phyloP scores from a whole-genome alignment of 2,888 invertebrate genomes.

The Drosophila putrida region DNA sequence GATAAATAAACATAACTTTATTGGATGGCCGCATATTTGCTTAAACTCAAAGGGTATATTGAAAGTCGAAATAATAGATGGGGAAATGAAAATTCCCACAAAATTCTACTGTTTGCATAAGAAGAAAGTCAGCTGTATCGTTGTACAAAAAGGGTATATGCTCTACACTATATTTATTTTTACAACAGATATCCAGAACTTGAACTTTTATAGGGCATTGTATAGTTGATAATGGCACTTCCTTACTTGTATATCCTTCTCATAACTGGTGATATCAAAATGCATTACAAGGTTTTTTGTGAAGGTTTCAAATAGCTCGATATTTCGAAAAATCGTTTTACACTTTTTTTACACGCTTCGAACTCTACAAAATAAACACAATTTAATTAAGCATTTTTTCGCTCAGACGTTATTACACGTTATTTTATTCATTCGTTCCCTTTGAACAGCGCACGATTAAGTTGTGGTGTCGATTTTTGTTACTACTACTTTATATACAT shows the following conservation, averaged over 20 bases:
- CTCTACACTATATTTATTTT: background rate
- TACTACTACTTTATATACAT: no score
- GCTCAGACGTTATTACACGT: no score
- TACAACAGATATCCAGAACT: background rate
- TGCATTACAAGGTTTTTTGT: slow-evolving; percentile 1
- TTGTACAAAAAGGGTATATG: background rate
- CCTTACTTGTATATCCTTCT: background rate
- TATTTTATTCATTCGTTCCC: no score
- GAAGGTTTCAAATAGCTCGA: background rate
- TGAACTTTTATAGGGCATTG: background rate
- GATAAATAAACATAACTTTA: slow-evolving; percentile 39
- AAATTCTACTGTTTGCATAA: no score
- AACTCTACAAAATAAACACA: background rate
- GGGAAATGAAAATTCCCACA: background rate
- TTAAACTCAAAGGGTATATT: background rate
- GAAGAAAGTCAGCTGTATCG: background rate
- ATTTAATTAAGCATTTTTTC: slow-evolving; percentile 34
- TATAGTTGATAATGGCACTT: background rate
- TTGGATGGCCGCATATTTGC: slow-evolving; percentile 10
- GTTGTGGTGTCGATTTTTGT: no score
- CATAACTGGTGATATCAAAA: background rate
- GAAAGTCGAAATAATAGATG: background rate
- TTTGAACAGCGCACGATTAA: no score
- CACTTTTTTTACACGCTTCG: background rate
- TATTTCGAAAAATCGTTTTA: slow-evolving; percentile 7